These are phyloP conservation scores for Melanotaenia boesemani DNA, from an alignment of 2,797 vertebrate genomes.

Conservation along the genomic window DNA sequence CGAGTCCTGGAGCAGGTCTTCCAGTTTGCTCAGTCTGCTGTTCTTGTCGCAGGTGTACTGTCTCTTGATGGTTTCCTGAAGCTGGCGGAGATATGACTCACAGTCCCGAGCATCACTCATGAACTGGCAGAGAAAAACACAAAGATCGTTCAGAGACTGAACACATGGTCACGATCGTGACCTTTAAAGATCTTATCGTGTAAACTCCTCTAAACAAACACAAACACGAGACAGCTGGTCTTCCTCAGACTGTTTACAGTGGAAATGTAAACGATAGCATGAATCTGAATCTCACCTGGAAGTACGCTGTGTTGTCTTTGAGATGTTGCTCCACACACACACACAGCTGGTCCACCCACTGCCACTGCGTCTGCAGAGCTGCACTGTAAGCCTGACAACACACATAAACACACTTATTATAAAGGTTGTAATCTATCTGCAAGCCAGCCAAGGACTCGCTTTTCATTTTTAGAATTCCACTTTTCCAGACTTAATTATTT, in stretches of 20 bases:
- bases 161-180: too few species aligned
- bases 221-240: too few species aligned
- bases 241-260: too few species aligned
- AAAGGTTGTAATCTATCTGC: too few species aligned
- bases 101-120: slow-evolving; percentile 92
- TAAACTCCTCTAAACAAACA: too few species aligned
- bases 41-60: slow-evolving; percentile 95
- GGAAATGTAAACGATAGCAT: too few species aligned
- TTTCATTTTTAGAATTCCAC: too few species aligned
- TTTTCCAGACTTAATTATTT: too few species aligned
- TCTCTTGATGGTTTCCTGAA: slow-evolving; percentile 95
- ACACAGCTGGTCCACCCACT: slow-evolving; percentile 96
- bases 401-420: not conserved
- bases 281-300: slow-evolving; percentile 86
- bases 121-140: slow-evolving; percentile 81
- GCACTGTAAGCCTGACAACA: slow-evolving; percentile 92
- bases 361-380: slow-evolving; percentile 94
- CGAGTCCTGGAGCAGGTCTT: slow-evolving; percentile 98
- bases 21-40: slow-evolving; percentile 92
- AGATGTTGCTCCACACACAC: slow-evolving; percentile 96
- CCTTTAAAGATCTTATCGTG: too few species aligned
- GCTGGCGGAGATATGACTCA: slow-evolving; percentile 91
- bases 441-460: too few species aligned
- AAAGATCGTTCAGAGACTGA: not conserved
- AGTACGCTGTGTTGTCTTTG: slow-evolving; percentile 93